phyloP scores from a whole-genome alignment of 2,113 vertebrate species.

The Delphinus delphis region DNA sequence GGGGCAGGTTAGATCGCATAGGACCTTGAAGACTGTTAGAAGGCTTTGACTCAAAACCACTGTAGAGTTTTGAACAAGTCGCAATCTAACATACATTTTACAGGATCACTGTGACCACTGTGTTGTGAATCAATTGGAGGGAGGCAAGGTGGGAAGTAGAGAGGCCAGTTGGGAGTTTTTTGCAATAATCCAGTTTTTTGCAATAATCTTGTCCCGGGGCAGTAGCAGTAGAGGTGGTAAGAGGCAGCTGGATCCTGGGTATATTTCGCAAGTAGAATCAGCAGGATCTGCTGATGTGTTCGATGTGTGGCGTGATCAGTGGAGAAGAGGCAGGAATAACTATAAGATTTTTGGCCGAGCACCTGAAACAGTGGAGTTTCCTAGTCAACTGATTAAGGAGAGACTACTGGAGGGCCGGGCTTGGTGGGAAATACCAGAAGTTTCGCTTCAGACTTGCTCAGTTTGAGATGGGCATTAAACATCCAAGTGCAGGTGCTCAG shows the following conservation, averaged over 20 bases:
- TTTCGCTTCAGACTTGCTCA: conserved; percentile 37
- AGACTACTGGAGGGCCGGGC: no score
- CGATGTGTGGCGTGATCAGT: neutral
- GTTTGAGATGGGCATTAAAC: neutral
- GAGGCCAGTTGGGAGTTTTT: neutral
- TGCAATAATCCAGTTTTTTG: neutral
- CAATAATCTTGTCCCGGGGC: neutral
- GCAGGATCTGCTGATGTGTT: neutral
- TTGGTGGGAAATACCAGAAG: neutral
- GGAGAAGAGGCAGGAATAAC: neutral
- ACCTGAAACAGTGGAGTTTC: neutral
- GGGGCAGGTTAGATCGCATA: neutral
- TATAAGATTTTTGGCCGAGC: neutral
- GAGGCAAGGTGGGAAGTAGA: neutral
- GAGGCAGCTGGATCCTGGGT: neutral
- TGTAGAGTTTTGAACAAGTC: neutral
- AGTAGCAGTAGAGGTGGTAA: neutral
- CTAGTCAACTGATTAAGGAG: neutral
- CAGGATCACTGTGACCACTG: neutral
- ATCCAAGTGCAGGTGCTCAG: neutral
- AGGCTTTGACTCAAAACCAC: neutral
- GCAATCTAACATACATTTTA: neutral
- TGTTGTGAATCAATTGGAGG: neutral
- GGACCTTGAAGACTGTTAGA: neutral
- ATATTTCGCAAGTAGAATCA: neutral